phyloP scores from a whole-genome alignment of 2,888 invertebrate genomes.

The Theretra japonica region DNA sequence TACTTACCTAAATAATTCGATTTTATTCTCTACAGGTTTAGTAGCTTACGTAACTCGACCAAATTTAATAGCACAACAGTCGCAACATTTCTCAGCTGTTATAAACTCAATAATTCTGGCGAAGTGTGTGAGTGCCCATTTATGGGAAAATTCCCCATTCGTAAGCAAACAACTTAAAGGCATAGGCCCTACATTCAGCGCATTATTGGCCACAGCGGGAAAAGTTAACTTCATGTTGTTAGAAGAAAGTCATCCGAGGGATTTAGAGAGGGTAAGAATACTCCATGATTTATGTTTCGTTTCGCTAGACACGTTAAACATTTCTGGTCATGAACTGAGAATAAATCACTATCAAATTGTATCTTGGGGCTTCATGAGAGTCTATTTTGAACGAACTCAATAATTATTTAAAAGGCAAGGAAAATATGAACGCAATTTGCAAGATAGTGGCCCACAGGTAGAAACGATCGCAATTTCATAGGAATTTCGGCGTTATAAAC shows the following conservation, averaged over 20 bases:
- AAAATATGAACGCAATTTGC: not conserved
- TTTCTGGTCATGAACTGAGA: slow-evolving; percentile 15
- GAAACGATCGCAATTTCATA: not conserved
- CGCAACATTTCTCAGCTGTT: slow-evolving; percentile 79
- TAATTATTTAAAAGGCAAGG: not conserved
- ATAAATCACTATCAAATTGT: slow-evolving; percentile 19
- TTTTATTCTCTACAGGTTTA: slow-evolving; percentile 72
- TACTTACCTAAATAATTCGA: too few relatives aligned
- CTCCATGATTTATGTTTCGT: not conserved
- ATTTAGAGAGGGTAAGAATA: slow-evolving; percentile 87
- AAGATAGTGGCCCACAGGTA: not conserved
- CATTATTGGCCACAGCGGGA: slow-evolving; percentile 86
- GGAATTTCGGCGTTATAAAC: not conserved
- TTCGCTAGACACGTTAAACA: not conserved
- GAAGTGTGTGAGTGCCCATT: slow-evolving; percentile 87
- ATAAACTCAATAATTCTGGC: slow-evolving; percentile 85
- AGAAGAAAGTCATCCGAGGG: slow-evolving; percentile 88
- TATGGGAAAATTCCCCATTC: slow-evolving; percentile 91
- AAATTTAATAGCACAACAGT: slow-evolving; percentile 55
- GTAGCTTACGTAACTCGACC: slow-evolving; percentile 82
- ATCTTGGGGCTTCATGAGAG: not conserved
- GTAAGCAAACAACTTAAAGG: slow-evolving; percentile 89
- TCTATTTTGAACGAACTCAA: not conserved
- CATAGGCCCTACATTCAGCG: slow-evolving; percentile 88
- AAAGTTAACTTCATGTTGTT: slow-evolving; percentile 87